These are phyloP conservation scores for Microdon myrmicae DNA, from an alignment of 2,888 invertebrate genomes.

Conservation along the genomic window DNA sequence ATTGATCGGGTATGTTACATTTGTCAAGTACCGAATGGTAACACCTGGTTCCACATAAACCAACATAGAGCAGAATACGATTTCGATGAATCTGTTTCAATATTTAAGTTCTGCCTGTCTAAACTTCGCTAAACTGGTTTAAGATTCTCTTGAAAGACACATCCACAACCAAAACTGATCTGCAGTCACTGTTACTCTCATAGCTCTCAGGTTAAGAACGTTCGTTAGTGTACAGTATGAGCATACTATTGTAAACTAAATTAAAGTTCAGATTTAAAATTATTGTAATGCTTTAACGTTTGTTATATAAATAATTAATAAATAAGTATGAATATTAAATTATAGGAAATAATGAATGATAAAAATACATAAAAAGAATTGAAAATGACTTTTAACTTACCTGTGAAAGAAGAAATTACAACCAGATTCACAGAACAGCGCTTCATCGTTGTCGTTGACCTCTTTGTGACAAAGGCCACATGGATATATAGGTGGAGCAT, in stretches of 20 bases:
- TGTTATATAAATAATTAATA: no score
- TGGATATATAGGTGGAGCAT: slow-evolving; percentile 97
- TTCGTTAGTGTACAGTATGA: no score
- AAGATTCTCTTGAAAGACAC: no score
- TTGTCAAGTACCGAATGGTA: no score
- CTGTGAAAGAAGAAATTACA: slow-evolving; percentile 99
- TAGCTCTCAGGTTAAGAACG: no score
- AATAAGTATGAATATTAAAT: no score
- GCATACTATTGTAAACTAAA: no score
- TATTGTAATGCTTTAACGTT: no score
- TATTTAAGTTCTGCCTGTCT: background rate
- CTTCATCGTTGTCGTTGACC: slow-evolving; percentile 98
- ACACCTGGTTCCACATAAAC: background rate
- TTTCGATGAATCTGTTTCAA: background rate
- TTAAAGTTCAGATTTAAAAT: no score
- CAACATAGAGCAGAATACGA: background rate
- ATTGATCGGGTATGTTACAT: no score
- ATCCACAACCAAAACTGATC: background rate
- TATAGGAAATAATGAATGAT: no score
- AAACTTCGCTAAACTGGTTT: background rate
- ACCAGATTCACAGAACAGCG: slow-evolving; percentile 95
- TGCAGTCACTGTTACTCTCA: no score
- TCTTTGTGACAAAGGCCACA: slow-evolving; percentile 98
- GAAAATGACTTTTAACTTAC: slow-evolving; percentile 67
- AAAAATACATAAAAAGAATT: background rate